Conservation (phyloP, 2,888 invertebrate genomes). For the Perdita meconis region DNA sequence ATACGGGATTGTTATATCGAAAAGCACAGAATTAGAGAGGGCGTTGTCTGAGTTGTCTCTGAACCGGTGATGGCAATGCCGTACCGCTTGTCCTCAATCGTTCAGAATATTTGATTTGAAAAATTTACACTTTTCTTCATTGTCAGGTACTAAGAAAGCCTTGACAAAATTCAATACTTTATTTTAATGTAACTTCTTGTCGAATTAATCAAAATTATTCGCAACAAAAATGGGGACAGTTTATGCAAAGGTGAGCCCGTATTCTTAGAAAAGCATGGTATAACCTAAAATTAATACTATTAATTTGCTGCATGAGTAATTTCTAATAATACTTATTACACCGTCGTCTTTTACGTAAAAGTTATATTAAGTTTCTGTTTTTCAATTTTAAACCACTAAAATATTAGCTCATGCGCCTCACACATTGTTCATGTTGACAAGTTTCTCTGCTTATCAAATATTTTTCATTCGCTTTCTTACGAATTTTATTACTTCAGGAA, state of each 20-base stretch:
- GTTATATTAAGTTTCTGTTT: constrained; percentile 7
- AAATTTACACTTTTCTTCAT: constrained; percentile 20
- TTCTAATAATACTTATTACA: constrained; percentile 64
- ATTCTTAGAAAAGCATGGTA: constrained; percentile 59
- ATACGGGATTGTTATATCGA: background rate
- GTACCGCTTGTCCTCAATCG: constrained; percentile 20
- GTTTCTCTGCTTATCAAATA: background rate
- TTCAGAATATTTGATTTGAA: constrained; percentile 49
- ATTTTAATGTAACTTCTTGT: constrained; percentile 38
- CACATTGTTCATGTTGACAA: background rate
- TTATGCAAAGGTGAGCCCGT: constrained; percentile 82
- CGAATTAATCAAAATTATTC: constrained; percentile 24
- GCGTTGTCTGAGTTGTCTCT: constrained; percentile 28
- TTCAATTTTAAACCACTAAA: background rate
- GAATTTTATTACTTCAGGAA: constrained; percentile 62
- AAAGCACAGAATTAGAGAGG: constrained; percentile 9
- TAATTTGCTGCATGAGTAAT: constrained; percentile 62
- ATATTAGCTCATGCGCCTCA: background rate
- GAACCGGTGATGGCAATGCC: constrained; percentile 27
- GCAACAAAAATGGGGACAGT: constrained; percentile 83
- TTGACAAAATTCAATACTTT: constrained; percentile 40
- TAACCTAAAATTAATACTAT: constrained; percentile 57
- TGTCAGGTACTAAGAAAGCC: constrained; percentile 25
- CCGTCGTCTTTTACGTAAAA: constrained; percentile 5
- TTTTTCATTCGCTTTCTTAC: background rate